Conservation (phyloP, 2,888 invertebrate genomes). For the Balanococcus diminutus region DNA sequence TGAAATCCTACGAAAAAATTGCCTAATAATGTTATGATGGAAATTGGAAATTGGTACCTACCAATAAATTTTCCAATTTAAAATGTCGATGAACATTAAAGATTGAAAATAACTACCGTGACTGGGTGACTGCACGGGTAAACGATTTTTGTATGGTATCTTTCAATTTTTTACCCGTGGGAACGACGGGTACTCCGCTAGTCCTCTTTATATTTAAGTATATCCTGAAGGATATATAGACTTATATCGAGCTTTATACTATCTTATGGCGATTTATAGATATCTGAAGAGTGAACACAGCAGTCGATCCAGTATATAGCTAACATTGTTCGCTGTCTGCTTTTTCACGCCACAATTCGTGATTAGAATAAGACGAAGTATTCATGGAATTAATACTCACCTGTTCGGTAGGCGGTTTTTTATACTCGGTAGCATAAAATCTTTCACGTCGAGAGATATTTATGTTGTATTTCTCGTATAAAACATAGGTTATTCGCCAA, state of each 20-base stretch:
- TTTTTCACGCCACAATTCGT: slow-evolving; percentile 25
- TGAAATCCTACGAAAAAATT: no score
- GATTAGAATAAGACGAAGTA: slow-evolving; percentile 23
- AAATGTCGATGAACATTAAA: no score
- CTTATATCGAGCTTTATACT: not conserved
- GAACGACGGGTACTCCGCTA: no score
- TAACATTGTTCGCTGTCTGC: not conserved
- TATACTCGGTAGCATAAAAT: slow-evolving; percentile 15
- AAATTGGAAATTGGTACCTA: no score
- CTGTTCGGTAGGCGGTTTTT: slow-evolving; percentile 20
- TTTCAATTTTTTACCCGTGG: no score
- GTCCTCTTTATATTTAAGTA: no score
- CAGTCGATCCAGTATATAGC: not conserved
- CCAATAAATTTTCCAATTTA: no score
- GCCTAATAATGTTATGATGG: no score
- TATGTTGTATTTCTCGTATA: not conserved
- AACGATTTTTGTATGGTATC: no score
- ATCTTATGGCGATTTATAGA: not conserved
- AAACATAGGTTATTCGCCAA: not conserved
- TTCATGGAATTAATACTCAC: slow-evolving; percentile 29
- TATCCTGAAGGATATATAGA: not conserved
- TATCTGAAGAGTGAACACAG: not conserved
- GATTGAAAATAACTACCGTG: no score
- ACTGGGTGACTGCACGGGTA: no score
- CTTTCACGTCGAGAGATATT: not conserved